A percentile compares a stretch with the other conserved stretches of the same genome.
These are phyloP conservation scores for Coremacera marginata DNA, from an alignment of 2,888 invertebrate genomes.

Conservation along the genomic window DNA sequence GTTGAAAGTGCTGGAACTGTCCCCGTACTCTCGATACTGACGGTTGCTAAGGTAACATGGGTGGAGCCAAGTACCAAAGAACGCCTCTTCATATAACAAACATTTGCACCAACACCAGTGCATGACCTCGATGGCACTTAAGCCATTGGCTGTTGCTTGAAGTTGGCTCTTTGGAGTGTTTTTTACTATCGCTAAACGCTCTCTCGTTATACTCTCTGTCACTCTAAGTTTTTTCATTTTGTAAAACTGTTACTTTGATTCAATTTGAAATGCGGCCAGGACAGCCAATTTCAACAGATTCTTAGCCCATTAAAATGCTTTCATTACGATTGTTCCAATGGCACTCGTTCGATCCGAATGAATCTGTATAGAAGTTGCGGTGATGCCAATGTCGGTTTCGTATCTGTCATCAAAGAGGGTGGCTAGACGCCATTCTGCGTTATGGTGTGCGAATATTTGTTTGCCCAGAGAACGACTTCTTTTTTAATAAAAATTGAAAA, in stretches of 20 bases:
- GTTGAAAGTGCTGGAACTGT: background rate
- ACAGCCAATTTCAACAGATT: background rate
- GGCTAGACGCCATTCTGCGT: background rate
- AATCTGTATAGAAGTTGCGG: slow-evolving; percentile 2
- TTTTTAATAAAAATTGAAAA: slow-evolving; percentile 35
- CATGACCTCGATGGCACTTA: background rate
- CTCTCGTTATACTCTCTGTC: background rate
- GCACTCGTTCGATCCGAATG: slow-evolving; percentile 23
- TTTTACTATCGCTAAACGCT: background rate
- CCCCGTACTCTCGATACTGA: slow-evolving; percentile 15
- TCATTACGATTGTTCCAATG: background rate
- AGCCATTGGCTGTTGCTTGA: background rate
- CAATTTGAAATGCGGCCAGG: background rate
- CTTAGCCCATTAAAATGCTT: background rate
- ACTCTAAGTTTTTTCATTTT: background rate
- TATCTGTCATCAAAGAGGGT: slow-evolving; percentile 48
- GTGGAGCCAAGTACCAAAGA: slow-evolving; percentile 52
- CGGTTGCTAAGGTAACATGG: slow-evolving; percentile 56
- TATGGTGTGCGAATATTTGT: slow-evolving; percentile 43
- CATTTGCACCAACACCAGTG: slow-evolving; percentile 7
- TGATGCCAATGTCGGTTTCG: slow-evolving; percentile 19
- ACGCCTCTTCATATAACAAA: slow-evolving; percentile 51
- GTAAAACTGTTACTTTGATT: no score
- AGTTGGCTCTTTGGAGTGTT: slow-evolving; percentile 6
- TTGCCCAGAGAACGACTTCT: slow-evolving; percentile 55